Base-by-base conservation (phyloP, 2,797 vertebrate genomes). In the Ceryle rudis region DNA sequence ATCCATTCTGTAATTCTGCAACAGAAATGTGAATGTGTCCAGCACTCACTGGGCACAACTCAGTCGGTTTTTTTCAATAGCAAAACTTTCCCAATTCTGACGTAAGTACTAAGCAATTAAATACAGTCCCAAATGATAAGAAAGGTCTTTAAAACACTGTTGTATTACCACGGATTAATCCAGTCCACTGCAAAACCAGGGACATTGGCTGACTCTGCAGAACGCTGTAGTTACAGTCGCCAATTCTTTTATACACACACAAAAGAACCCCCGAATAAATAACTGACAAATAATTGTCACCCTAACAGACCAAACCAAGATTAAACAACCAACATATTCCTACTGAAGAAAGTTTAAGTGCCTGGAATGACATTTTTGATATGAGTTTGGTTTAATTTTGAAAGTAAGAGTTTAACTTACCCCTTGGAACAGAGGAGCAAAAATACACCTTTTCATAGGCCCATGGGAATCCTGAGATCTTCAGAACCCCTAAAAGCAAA, bases 351-450 rank as follows among this genome's bases (percentile, higher is more conserved):
- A 31, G 33, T 20, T 54, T 22, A 54, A 67, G 46, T 28, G 37
- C 15, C n/a, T 49, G 31, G 55, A 46, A 74, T 29, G 25, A 31
- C 31, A 61, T 39, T 44, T 58, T 52, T 54, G 10, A 7, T 42
- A 35, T 5, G 20, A 73, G 4, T 28, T 44, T 49, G 19, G 22
- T 29, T 51, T 46, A 7, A 12, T 52, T 46, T 61, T 52, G 33
- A 54, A 67, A 60, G 11, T 13, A 42, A n/a, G 35, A 33, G 28
- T n/a, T 28, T 35, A 51, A 46, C 93, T 98, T 94, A 98, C 98
- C 86, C 44, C 84, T 9, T 35, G 97, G 98, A 33, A 98, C 75
- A 2, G 86, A 60, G 12, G 17, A 54, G 86, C 98, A 98, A 72
- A 98, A 55, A 37, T 95, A 82, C 8, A 19, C 72, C 13, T 78